Evolutionary conservation across 2,797 vertebrate genomes (phyloP).

Genomic region (Poliocrania exsul): DNA sequence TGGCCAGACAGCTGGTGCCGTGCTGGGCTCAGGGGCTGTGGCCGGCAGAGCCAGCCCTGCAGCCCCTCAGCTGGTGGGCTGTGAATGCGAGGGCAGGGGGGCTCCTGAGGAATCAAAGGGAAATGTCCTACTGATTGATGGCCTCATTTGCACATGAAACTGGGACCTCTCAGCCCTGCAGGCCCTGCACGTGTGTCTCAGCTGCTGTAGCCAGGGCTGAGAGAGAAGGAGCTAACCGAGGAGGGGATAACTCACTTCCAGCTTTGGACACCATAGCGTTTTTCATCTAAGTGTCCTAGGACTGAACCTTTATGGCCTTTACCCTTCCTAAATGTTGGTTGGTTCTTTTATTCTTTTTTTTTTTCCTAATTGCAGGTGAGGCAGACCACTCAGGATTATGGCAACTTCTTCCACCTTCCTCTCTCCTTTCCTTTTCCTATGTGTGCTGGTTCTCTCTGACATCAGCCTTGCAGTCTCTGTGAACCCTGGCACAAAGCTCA

Average conservation of each 20-base stretch:
- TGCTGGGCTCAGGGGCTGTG: not conserved
- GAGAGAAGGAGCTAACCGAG: not conserved
- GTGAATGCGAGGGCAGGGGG: constrained; percentile 1
- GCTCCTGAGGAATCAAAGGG: constrained; percentile 31
- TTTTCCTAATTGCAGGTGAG: constrained; percentile 34
- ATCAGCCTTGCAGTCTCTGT: constrained; percentile 34
- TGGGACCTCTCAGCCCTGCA: constrained; percentile 18
- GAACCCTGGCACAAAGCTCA: constrained; percentile 39
- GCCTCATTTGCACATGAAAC: constrained; percentile 67
- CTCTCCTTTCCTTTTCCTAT: constrained; percentile 38
- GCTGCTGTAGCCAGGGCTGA: not conserved
- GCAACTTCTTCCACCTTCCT: not conserved
- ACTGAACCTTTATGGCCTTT: not conserved
- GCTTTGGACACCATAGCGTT: not conserved
- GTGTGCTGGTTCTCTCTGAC: constrained; percentile 43
- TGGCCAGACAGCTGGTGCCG: constrained; percentile 9
- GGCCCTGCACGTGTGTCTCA: constrained; percentile 22
- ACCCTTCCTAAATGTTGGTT: not conserved
- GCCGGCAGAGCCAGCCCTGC: not conserved
- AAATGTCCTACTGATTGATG: constrained; percentile 45
- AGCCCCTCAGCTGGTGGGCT: constrained; percentile 4
- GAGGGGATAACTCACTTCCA: not conserved
- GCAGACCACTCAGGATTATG: constrained; percentile 55
- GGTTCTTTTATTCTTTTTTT: not conserved
- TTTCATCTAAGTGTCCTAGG: not conserved